Base-by-base conservation (phyloP, 1,140 invertebrate genomes). In the Saxidomus purpurata region DNA sequence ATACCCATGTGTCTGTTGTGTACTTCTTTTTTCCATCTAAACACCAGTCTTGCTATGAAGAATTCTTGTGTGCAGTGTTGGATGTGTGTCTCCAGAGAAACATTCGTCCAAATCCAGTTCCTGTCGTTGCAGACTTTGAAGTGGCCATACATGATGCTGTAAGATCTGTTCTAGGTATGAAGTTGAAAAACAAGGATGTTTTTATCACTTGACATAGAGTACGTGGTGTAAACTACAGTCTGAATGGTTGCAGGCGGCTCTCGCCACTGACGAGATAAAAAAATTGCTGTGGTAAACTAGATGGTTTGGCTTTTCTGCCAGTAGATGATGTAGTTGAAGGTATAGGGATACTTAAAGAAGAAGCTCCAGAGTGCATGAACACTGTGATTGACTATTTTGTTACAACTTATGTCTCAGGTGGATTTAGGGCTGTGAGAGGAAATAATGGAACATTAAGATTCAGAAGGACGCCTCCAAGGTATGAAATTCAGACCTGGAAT, bases 161-260 rank as follows among this genome's bases (percentile, higher is more conserved):
- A 6, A 34, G 38, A 15, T 17, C 69, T 74, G 69, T 74, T 9
- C 6, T 74, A 31, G 13, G 25, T 15, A 3, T 22, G 47, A 43
- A 11, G 47, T 79, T 17, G 9, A 79, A 8, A 79, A 47, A 4
- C 76, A 79, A 92, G 52, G 49, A 19, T n/a, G 25, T 22, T 61
- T 61, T 6, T 22, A 61, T 22, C 19, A 61, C 59, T n/a, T 61
- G 9, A 61, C 19, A 6, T 22, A n/a, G 59, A 61, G 9, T n/a
- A 61, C 59, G n/a, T n/a, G 19, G 25, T n/a, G n/a, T n/a, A n/a
- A n/a, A n/a, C n/a, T n/a, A n/a, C n/a, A n/a, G n/a, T n/a, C n/a
- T n/a, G n/a, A n/a, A n/a, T n/a, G n/a, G n/a, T n/a, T n/a, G 25
- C 25, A 28, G n/a, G n/a, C n/a, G n/a, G n/a, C n/a, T n/a, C n/a